Evolutionary conservation across 2,888 invertebrate genomes (phyloP).

Genomic region (Agonopterix heracliana): DNA sequence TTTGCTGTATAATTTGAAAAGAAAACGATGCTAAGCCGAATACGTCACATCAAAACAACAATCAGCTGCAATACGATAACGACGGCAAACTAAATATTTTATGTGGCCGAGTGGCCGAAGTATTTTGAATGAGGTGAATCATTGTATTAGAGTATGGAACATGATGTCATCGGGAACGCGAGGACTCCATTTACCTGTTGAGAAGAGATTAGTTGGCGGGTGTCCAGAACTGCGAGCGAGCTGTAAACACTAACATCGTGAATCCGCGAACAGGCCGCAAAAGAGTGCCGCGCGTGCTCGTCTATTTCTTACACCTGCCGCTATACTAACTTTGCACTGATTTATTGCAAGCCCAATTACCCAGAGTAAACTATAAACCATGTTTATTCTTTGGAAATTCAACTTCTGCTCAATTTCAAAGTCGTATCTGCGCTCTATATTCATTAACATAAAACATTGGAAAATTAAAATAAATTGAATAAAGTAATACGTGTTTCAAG

Average conservation of each 20-base stretch:
- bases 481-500: constrained; percentile 1
- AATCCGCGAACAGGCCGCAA: constrained; percentile 10
- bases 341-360: constrained; percentile 15
- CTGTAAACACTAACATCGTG: constrained; percentile 10
- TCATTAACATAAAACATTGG: constrained; percentile 6
- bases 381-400: constrained; percentile 16
- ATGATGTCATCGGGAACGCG: constrained; percentile 56
- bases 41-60: constrained; percentile 10
- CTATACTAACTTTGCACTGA: constrained; percentile 11
- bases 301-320: constrained; percentile 19
- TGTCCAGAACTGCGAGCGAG: constrained; percentile 39
- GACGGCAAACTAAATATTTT: constrained; percentile 29
- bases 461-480: constrained; percentile 8
- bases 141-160: constrained; percentile 36
- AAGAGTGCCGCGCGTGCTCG: constrained; percentile 25
- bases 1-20: constrained; percentile 1
- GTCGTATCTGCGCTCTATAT: constrained; percentile 1
- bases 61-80: constrained; percentile 24
- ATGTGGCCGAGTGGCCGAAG: constrained; percentile 22
- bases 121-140: constrained; percentile 65
- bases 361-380: constrained; percentile 6
- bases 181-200: constrained; percentile 64
- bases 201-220: constrained; percentile 56
- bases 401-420: constrained; percentile 16
- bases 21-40: neutral